Base-by-base conservation (phyloP, 30 jellyfish, hydroid and myxozoan species). In the Aurelia aurita complex sp. Pacific region DNA sequence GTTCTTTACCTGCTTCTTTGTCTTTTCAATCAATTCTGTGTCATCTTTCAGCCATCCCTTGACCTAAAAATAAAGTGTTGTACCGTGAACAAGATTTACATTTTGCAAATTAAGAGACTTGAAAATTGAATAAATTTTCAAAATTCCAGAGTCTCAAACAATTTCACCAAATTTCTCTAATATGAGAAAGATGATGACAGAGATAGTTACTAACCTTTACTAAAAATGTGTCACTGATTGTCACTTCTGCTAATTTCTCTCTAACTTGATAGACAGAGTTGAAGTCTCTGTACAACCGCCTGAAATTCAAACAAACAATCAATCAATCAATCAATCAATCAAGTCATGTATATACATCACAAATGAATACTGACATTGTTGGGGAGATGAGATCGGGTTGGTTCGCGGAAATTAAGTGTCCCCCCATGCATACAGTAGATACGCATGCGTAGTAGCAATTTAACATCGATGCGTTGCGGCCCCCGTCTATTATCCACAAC, bases 41-140 rank as follows among this genome's bases (percentile, higher is more conserved):
- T 92, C 80, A 75, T 77, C 84, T 51, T 92, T 87, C 17, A 92
- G 71, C 98, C 98, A 92, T 43, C 79, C 65, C 55, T 92, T 72
- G 17, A 92, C 89, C 96, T 86, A 15, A 23, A 69, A 23, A 23
- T 23, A 23, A 23, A 23, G 29, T 23, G 29, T 23, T 23, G 29
- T 23, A 23, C 29, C 5, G 11, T 18, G 13, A 10, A n/a, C 11
- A 12, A 63, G 10, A n/a, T 12, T 23, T 23, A 23, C 36, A 63
- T 11, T 4, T 3, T 63, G 33, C 32, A 63, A 60, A 19, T 60
- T 2, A 3, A 15, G 19, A 15, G 69, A 60, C 32, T 16, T 15
- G 3, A 38, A 38, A 38, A 38, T 38, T 38, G 5, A 38, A 38
- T 38, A 23, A 23, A 23, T 23, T 23, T 23, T 23, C 29, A 23